These are phyloP conservation scores for Colius striatus DNA, from an alignment of 2,113 vertebrate species.

Conservation along the genomic window DNA sequence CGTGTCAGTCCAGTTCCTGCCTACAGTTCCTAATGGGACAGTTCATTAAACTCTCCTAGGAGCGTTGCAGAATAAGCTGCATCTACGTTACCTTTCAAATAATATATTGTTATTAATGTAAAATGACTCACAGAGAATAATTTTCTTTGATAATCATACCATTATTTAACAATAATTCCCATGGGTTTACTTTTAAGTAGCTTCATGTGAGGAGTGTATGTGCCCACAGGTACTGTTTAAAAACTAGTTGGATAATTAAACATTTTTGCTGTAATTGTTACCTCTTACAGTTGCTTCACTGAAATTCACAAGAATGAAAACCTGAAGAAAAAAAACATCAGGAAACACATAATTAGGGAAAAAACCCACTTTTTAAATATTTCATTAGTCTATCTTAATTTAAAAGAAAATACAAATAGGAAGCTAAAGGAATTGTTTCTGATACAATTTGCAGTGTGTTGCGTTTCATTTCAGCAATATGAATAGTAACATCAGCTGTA, in stretches of 20 bases:
- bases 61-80: neutral
- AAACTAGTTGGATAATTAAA: constrained; percentile 54
- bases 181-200: constrained; percentile 62
- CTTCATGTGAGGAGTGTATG: constrained; percentile 4
- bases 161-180: constrained; percentile 66
- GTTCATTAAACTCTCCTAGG: constrained; percentile 16
- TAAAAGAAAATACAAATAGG: neutral
- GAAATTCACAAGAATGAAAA: constrained; percentile 8
- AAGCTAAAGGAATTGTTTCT: neutral
- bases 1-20: neutral
- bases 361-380: neutral
- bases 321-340: neutral
- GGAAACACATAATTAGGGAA: neutral
- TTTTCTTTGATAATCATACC: constrained; percentile 47
- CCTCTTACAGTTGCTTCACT: constrained; percentile 24
- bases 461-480: neutral
- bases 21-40: neutral
- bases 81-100: constrained; percentile 24
- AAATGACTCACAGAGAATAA: constrained; percentile 46
- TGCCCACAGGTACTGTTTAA: constrained; percentile 60
- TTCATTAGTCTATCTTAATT: neutral
- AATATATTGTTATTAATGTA: constrained; percentile 39
- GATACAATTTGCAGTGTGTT: neutral
- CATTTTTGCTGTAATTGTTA: constrained; percentile 50
- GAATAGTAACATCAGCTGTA: neutral